A percentile compares a stretch with the other conserved stretches of the same genome.
phyloP scores from a whole-genome alignment of 2,113 vertebrate species.

The Scomber japonicus region DNA sequence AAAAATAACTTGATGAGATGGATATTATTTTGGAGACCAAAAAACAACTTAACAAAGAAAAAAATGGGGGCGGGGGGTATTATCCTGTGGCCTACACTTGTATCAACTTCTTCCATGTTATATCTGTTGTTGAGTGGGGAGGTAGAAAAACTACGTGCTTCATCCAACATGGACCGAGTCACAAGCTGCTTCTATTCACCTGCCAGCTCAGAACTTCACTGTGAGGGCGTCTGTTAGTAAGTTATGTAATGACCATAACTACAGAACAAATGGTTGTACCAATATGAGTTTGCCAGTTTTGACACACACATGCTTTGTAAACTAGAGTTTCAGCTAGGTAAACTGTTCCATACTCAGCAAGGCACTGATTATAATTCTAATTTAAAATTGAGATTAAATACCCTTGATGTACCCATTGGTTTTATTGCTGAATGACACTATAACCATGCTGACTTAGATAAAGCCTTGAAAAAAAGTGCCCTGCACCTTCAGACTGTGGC shows the following conservation, averaged over 20 bases:
- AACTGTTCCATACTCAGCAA: neutral
- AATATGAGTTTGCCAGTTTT: neutral
- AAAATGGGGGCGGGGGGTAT: no score
- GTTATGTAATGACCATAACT: neutral
- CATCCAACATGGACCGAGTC: neutral
- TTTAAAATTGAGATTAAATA: slow-evolving; percentile 43
- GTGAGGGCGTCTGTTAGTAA: neutral
- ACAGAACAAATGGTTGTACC: neutral
- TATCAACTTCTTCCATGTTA: neutral
- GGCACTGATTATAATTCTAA: slow-evolving; percentile 17
- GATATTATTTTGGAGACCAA: no score
- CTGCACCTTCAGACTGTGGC: slow-evolving; percentile 63
- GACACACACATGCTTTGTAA: neutral
- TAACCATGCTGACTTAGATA: slow-evolving; percentile 64
- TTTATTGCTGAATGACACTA: slow-evolving; percentile 55
- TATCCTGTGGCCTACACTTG: neutral
- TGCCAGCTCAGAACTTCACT: neutral
- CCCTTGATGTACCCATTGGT: slow-evolving; percentile 6
- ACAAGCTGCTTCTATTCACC: slow-evolving; percentile 7
- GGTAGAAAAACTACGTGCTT: neutral
- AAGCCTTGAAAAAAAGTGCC: slow-evolving; percentile 56
- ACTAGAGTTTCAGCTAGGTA: neutral
- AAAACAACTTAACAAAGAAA: no score
- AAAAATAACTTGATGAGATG: no score
- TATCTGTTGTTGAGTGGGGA: neutral